Evolutionary conservation across 2,797 vertebrate species (phyloP).

Genomic region (Peromyscus melanophrys): DNA sequence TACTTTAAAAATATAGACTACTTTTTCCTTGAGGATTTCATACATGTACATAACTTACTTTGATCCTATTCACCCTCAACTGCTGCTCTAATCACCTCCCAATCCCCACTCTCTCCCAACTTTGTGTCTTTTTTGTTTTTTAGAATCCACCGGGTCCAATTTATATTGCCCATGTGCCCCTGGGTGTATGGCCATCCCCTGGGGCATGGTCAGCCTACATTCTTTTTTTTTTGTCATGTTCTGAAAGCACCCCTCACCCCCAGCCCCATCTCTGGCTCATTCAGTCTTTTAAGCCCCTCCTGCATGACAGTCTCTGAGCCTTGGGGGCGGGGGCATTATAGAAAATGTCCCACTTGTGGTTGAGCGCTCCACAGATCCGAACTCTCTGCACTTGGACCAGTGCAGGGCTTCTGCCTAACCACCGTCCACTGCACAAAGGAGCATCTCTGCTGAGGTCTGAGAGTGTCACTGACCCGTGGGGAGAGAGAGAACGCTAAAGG

Average conservation of each 20-base stretch:
- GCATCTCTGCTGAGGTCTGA: neutral
- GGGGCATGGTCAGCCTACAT: neutral
- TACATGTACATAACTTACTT: neutral
- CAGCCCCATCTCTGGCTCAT: neutral
- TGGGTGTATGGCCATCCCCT: neutral
- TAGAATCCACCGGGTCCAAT: neutral
- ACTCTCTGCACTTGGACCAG: no score
- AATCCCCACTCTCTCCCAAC: neutral
- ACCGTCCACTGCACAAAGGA: neutral
- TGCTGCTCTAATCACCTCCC: neutral
- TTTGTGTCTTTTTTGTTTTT: neutral
- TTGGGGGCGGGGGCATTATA: neutral
- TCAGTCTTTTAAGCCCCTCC: neutral
- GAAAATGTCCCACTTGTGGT: neutral
- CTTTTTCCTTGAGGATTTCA: neutral
- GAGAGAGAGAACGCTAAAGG: neutral
- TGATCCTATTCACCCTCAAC: neutral
- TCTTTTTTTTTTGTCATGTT: neutral
- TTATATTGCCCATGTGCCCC: neutral
- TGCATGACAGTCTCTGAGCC: neutral
- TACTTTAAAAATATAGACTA: neutral
- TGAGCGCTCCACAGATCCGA: neutral
- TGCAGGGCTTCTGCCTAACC: neutral
- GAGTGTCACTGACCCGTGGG: no score
- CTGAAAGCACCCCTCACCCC: neutral